Conservation (phyloP, 2,888 invertebrate species). For the Loripinus fragilis region DNA sequence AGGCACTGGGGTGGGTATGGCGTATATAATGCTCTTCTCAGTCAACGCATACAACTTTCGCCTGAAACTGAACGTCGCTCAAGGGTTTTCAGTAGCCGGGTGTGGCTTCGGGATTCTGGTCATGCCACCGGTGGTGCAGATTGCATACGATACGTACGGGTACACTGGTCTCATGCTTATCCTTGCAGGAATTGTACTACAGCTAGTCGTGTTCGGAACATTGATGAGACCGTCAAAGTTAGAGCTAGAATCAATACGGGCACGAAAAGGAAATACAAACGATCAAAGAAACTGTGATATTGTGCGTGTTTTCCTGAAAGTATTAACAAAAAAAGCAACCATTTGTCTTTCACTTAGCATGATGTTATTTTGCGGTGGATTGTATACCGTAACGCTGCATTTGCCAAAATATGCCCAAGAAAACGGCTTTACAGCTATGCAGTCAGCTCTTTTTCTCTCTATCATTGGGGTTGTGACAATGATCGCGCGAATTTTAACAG, state of each 20-base stretch:
- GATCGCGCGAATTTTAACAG: constrained; percentile 37
- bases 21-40: constrained; percentile 44
- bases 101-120: constrained; percentile 41
- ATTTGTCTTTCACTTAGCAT: constrained; percentile 31
- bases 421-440: constrained; percentile 35
- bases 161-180: constrained; percentile 48
- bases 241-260: constrained; percentile 25
- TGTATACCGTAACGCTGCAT: constrained; percentile 38
- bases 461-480: constrained; percentile 38
- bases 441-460: constrained; percentile 44
- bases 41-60: constrained; percentile 49
- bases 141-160: constrained; percentile 48
- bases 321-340: constrained; percentile 36
- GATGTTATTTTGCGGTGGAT: constrained; percentile 41
- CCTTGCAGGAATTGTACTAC: constrained; percentile 35
- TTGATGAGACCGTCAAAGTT: constrained; percentile 48
- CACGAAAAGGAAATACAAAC: constrained; percentile 18
- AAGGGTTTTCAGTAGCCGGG: constrained; percentile 41
- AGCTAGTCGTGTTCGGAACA: constrained; percentile 44
- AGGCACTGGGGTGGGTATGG: constrained; percentile 46
- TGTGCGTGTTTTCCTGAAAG: background rate
- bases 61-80: constrained; percentile 36
- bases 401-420: constrained; percentile 38
- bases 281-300: background rate
- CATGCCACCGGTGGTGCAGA: constrained; percentile 45